Percentiles rank a stretch among this genome's conserved stretches.
These are phyloP conservation scores for Geodia barretti DNA, from an alignment of 37 sponge, comb jelly and placozoan species.

Conservation along the genomic window DNA sequence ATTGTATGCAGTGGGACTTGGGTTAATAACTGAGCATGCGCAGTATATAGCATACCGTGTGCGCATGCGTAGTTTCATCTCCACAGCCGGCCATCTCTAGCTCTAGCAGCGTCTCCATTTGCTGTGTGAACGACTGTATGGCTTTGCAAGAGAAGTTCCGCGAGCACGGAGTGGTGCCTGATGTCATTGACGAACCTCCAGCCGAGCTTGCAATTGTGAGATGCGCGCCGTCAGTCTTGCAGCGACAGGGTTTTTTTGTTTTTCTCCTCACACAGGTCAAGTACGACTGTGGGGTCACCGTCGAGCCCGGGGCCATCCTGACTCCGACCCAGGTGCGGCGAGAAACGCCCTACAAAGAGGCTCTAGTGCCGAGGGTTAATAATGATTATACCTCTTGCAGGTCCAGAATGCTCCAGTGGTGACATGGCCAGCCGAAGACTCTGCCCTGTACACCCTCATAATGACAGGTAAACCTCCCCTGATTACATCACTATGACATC, in stretches of 20 bases:
- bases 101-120: too few species aligned
- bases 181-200: slow-evolving; percentile 66
- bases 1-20: too few species aligned
- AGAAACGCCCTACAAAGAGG: neutral
- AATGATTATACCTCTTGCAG: slow-evolving; percentile 16
- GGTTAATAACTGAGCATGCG: too few species aligned
- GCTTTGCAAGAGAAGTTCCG: slow-evolving; percentile 26
- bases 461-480: slow-evolving; percentile 48
- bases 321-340: slow-evolving; percentile 81
- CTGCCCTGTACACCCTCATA: slow-evolving; percentile 61
- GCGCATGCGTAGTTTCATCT: too few species aligned
- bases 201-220: slow-evolving; percentile 32
- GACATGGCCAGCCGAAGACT: slow-evolving; percentile 67
- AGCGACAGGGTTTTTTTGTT: neutral
- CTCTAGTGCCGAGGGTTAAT: neutral
- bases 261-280: slow-evolving; percentile 1
- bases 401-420: slow-evolving; percentile 67
- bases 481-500: neutral
- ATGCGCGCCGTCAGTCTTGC: neutral
- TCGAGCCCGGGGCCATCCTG: slow-evolving; percentile 67
- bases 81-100: too few species aligned
- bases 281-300: slow-evolving; percentile 13
- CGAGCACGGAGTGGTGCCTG: slow-evolving; percentile 53
- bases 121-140: slow-evolving; percentile 2
- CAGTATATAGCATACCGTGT: too few species aligned